Percentiles rank a stretch among this genome's conserved stretches.
These are phyloP conservation scores for Papilio helenus DNA, from an alignment of 1,140 invertebrate genomes.

Conservation along the genomic window DNA sequence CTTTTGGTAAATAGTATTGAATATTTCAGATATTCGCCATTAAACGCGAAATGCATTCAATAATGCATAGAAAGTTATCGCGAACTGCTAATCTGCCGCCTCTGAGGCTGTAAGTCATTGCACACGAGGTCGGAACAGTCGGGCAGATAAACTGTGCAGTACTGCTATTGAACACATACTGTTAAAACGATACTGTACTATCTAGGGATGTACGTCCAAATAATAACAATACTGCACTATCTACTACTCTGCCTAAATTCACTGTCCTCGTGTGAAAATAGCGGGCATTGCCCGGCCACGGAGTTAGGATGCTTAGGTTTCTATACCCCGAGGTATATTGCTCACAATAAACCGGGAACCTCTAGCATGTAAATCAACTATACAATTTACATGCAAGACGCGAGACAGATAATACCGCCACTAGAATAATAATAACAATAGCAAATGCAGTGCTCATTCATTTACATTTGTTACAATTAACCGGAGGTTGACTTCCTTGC, in stretches of 20 bases:
- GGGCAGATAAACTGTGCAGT: neutral
- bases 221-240: neutral
- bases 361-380: constrained; percentile 32
- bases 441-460: constrained; percentile 29
- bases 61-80: constrained; percentile 27
- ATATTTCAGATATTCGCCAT: constrained; percentile 7
- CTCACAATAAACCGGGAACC: constrained; percentile 36
- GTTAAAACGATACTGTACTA: neutral
- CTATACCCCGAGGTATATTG: constrained; percentile 24
- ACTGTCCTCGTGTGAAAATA: neutral
- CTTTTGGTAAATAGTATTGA: neutral
- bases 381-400: constrained; percentile 32
- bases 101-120: neutral
- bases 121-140: neutral
- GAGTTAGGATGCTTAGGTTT: constrained; percentile 36
- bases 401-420: constrained; percentile 35
- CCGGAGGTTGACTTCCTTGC: constrained; percentile 32
- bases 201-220: neutral
- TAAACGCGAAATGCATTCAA: constrained; percentile 5
- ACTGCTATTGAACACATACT: neutral
- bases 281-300: constrained; percentile 20
- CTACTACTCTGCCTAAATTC: neutral
- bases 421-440: constrained; percentile 33
- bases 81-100: constrained; percentile 29
- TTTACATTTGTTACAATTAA: constrained; percentile 28